phyloP scores from a whole-genome alignment of 2,113 vertebrate species.

The Cnemophilus loriae region DNA sequence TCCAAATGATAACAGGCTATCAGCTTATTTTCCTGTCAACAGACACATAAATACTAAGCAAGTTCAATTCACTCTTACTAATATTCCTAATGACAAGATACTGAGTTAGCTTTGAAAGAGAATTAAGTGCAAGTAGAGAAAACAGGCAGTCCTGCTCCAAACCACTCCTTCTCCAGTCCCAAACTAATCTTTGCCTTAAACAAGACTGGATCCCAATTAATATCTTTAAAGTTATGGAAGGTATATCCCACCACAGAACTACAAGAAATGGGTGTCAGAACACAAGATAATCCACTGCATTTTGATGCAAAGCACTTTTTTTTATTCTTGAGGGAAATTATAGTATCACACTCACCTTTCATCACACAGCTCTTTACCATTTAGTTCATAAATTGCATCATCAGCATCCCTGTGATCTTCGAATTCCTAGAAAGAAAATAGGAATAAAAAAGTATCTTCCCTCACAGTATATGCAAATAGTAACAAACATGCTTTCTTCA shows the following conservation, averaged over 20 bases:
- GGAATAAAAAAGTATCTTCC: neutral
- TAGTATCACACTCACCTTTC: slow-evolving; percentile 74
- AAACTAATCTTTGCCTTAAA: neutral
- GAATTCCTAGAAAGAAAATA: slow-evolving; percentile 77
- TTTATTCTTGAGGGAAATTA: neutral
- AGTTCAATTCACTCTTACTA: neutral
- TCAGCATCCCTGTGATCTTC: slow-evolving; percentile 92
- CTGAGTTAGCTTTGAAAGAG: neutral
- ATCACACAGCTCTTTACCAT: slow-evolving; percentile 89
- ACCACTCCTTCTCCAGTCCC: neutral
- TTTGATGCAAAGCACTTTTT: neutral
- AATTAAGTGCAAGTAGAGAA: neutral
- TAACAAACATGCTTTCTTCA: neutral
- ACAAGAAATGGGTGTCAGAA: neutral
- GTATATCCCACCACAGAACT: neutral
- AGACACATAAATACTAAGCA: neutral
- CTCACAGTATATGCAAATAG: neutral
- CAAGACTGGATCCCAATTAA: neutral
- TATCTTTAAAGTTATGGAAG: neutral
- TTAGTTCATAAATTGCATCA: slow-evolving; percentile 90
- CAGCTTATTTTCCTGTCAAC: neutral
- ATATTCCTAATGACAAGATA: neutral
- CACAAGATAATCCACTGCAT: neutral
- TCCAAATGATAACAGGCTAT: neutral
- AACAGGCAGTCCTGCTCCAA: neutral